Percentiles rank a stretch among this genome's conserved stretches.
These are phyloP conservation scores for Dastarcus helophoroides DNA, from an alignment of 2,888 invertebrate genomes.

Conservation along the genomic window DNA sequence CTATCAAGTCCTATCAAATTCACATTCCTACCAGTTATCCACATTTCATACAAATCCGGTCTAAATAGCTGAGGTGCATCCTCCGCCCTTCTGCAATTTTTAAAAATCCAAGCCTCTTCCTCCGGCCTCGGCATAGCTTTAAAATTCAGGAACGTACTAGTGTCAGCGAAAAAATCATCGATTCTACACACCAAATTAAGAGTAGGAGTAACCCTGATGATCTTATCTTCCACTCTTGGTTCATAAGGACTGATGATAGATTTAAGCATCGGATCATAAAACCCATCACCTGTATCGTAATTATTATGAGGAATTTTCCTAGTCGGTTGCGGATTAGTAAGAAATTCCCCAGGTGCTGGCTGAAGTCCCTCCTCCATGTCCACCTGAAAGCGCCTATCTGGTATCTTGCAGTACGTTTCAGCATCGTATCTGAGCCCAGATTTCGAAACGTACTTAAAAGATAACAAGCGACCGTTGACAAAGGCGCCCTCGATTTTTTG, in stretches of 20 bases:
- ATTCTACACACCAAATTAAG: not conserved
- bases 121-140: too few relatives aligned
- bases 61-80: not conserved
- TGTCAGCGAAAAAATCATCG: not conserved
- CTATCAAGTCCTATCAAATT: too few relatives aligned
- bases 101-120: not conserved
- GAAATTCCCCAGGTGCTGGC: not conserved
- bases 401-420: slow-evolving; percentile 1
- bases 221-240: not conserved
- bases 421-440: too few relatives aligned
- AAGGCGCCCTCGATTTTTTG: too few relatives aligned
- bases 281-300: slow-evolving; percentile 1
- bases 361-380: slow-evolving; percentile 1
- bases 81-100: not conserved
- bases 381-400: slow-evolving; percentile 1
- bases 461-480: too few relatives aligned
- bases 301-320: too few relatives aligned
- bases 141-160: too few relatives aligned
- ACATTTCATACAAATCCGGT: not conserved
- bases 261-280: too few relatives aligned
- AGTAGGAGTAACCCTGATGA: not conserved
- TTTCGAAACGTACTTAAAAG: too few relatives aligned
- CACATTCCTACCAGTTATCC: slow-evolving; percentile 1
- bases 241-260: too few relatives aligned
- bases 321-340: not conserved